These are phyloP conservation scores for Melanotaenia pygmaea DNA, from an alignment of 2,797 vertebrate species.

Conservation along the genomic window DNA sequence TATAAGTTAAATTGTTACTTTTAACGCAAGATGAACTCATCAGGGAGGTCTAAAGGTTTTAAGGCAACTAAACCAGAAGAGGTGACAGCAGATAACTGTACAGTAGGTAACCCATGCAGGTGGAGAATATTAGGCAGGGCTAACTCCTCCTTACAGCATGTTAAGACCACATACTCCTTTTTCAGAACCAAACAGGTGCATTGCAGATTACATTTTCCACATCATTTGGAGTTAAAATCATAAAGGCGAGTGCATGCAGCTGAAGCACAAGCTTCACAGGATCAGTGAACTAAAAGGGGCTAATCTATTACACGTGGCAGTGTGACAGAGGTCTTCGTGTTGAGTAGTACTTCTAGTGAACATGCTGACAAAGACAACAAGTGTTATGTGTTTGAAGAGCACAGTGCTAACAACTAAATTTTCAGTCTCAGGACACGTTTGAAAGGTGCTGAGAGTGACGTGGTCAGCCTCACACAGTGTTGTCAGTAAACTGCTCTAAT, in stretches of 20 bases:
- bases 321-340: conserved; percentile 40
- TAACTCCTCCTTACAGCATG: conserved; percentile 22
- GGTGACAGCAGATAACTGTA: conserved; percentile 40
- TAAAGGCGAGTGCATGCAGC: conserved; percentile 65
- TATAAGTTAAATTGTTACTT: conserved; percentile 23
- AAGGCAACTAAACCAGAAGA: conserved; percentile 34
- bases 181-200: conserved; percentile 43
- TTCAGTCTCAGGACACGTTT: conserved; percentile 57
- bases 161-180: conserved; percentile 52
- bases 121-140: conserved; percentile 26
- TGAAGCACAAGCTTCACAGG: conserved; percentile 48
- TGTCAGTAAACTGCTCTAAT: conserved; percentile 18
- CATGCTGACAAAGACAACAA: conserved; percentile 67
- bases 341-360: conserved; percentile 56
- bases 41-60: conserved; percentile 32
- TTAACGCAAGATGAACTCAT: conserved; percentile 35
- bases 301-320: conserved; percentile 23
- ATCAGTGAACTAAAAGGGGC: conserved; percentile 38
- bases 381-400: conserved; percentile 40
- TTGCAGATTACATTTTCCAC: conserved; percentile 14
- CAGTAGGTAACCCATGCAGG: conserved; percentile 48
- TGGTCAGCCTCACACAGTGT: conserved; percentile 30
- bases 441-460: conserved; percentile 70
- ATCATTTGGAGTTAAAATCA: conserved; percentile 48
- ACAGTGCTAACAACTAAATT: conserved; percentile 27